Percentiles rank a stretch among this genome's conserved stretches.
These are phyloP conservation scores for Chascanopsetta lugubris DNA, from an alignment of 2,113 vertebrate genomes.

Conservation along the genomic window DNA sequence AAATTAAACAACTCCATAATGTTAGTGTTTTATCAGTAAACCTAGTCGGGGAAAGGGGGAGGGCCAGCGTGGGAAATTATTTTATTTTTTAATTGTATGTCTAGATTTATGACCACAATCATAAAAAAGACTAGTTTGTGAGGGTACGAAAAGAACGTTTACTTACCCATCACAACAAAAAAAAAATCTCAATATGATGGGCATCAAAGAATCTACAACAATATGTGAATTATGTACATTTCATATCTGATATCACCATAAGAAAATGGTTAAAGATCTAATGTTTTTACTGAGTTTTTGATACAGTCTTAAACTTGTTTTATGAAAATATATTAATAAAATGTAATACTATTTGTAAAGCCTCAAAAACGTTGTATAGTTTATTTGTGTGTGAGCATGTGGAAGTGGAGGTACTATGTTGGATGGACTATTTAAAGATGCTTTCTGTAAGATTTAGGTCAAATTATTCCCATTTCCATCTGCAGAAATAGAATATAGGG, in stretches of 20 bases:
- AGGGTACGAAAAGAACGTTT: conserved; percentile 61
- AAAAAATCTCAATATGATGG: conserved; percentile 66
- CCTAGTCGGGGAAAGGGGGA: conserved; percentile 46
- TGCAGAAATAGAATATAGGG: no score
- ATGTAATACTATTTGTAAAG: conserved; percentile 83
- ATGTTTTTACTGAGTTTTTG: conserved; percentile 84
- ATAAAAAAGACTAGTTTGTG: conserved; percentile 64
- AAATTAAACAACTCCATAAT: conserved; percentile 71
- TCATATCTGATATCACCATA: conserved; percentile 78
- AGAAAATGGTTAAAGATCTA: conserved; percentile 78
- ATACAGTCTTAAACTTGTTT: conserved; percentile 83
- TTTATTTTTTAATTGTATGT: conserved; percentile 79
- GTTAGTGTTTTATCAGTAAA: conserved; percentile 77
- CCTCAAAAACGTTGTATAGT: conserved; percentile 61
- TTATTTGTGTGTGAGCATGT: conserved; percentile 34
- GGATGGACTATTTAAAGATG: not conserved
- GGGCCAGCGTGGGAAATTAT: conserved; percentile 58
- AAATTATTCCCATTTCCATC: no score
- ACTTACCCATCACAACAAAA: conserved; percentile 66
- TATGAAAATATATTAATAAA: conserved; percentile 83
- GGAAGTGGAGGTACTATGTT: not conserved
- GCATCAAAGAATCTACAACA: conserved; percentile 65
- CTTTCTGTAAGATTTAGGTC: no score
- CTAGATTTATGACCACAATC: conserved; percentile 75
- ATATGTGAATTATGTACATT: conserved; percentile 80